Conservation (phyloP, 23 tunicate genomes). For the Oikopleura dioica region DNA sequence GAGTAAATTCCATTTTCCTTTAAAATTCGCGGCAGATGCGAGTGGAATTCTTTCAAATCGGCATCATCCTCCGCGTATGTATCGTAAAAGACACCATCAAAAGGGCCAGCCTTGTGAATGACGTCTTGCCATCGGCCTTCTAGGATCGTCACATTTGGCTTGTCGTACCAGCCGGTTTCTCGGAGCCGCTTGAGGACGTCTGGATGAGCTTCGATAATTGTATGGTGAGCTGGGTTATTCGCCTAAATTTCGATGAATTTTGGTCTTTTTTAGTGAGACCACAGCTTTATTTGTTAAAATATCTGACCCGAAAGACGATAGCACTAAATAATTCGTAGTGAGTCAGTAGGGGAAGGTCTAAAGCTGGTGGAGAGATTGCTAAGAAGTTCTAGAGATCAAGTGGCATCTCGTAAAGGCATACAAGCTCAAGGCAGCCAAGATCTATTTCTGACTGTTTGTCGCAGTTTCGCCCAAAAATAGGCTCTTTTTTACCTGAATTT, state of each 20-base stretch:
- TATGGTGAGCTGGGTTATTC: background rate
- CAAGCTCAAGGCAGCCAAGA: too few species aligned
- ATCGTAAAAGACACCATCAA: background rate
- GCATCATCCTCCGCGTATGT: background rate
- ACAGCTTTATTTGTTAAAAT: background rate
- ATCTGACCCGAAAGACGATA: too few species aligned
- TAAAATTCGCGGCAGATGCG: background rate
- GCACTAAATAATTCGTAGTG: too few species aligned
- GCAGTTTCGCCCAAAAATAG: too few species aligned
- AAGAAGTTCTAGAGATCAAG: too few species aligned
- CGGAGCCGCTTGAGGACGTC: background rate
- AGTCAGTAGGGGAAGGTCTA: too few species aligned
- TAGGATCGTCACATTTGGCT: background rate
- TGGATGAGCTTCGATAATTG: background rate
- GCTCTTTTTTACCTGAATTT: background rate
- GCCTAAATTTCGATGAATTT: too few species aligned
- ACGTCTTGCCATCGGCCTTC: background rate
- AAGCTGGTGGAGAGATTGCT: too few species aligned
- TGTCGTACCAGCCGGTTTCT: background rate
- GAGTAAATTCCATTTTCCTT: background rate
- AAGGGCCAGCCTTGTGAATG: background rate
- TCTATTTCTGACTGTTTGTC: too few species aligned
- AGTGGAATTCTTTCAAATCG: background rate
- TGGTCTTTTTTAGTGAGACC: too few species aligned
- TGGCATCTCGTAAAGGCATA: too few species aligned